phyloP scores from a whole-genome alignment of 1,140 invertebrate species.

The Cydia amplana region DNA sequence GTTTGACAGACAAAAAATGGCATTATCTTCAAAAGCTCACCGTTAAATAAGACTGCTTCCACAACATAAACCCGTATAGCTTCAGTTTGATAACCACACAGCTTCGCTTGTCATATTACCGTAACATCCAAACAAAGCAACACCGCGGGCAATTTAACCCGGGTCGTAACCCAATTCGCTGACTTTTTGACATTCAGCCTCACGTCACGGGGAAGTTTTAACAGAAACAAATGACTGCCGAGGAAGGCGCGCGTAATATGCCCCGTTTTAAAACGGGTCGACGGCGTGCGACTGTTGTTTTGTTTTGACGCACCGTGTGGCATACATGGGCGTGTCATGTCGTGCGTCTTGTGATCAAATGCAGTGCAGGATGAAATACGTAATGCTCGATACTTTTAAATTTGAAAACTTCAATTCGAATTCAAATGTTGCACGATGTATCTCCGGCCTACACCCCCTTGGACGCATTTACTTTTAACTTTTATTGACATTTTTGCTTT shows the following conservation, averaged over 20 bases:
- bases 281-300: neutral
- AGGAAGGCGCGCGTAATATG: neutral
- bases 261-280: neutral
- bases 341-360: too few relatives aligned
- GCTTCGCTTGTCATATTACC: conserved; percentile 13
- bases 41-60: neutral
- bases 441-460: neutral
- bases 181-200: conserved; percentile 29
- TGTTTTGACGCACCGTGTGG: neutral
- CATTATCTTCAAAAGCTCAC: neutral
- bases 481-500: conserved; percentile 20
- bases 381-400: neutral
- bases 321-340: neutral
- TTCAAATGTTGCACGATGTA: neutral
- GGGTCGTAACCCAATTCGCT: conserved; percentile 1
- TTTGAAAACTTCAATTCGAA: neutral
- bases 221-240: conserved; percentile 32
- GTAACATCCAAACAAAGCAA: conserved; percentile 21
- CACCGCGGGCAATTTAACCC: conserved; percentile 27
- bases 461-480: conserved; percentile 23
- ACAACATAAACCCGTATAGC: neutral
- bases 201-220: conserved; percentile 25
- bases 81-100: neutral
- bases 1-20: neutral
- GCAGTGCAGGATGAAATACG: too few relatives aligned